Conservation (phyloP, 2,888 invertebrate genomes). For the Ennomos quercinarius region DNA sequence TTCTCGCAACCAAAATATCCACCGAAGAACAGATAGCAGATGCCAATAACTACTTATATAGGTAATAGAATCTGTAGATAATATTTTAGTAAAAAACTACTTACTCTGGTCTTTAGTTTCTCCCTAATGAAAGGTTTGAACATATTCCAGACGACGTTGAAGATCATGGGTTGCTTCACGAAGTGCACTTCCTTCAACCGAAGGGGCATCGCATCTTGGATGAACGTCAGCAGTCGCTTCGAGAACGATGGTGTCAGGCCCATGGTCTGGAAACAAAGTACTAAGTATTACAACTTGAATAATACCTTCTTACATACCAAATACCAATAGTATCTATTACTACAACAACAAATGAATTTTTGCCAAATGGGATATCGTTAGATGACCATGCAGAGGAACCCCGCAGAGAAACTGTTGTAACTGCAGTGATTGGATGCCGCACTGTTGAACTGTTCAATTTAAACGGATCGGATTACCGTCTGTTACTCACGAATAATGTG, state of each 20-base stretch:
- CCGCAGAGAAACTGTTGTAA: too few relatives aligned
- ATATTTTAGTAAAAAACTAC: conserved; percentile 51
- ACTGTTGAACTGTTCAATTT: too few relatives aligned
- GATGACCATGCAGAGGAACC: too few relatives aligned
- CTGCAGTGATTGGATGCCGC: too few relatives aligned
- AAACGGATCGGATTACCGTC: too few relatives aligned
- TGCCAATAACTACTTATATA: too few relatives aligned
- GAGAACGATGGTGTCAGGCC: conserved; percentile 91
- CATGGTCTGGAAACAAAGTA: conserved; percentile 75
- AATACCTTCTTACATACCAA: neutral
- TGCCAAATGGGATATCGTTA: too few relatives aligned
- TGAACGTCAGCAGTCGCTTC: conserved; percentile 91
- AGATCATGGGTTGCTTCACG: conserved; percentile 93
- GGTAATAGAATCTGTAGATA: too few relatives aligned
- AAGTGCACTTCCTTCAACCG: conserved; percentile 94
- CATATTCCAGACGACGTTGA: conserved; percentile 93
- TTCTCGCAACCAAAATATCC: too few relatives aligned
- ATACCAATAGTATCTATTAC: neutral
- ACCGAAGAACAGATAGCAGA: too few relatives aligned
- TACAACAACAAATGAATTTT: neutral
- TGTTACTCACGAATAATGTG: too few relatives aligned
- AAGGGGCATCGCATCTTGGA: conserved; percentile 95
- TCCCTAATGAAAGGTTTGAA: conserved; percentile 93
- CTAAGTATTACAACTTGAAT: neutral
- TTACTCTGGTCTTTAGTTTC: conserved; percentile 91